phyloP scores from a whole-genome alignment of 2,888 invertebrate species.

The Listrodromus nycthemerus region DNA sequence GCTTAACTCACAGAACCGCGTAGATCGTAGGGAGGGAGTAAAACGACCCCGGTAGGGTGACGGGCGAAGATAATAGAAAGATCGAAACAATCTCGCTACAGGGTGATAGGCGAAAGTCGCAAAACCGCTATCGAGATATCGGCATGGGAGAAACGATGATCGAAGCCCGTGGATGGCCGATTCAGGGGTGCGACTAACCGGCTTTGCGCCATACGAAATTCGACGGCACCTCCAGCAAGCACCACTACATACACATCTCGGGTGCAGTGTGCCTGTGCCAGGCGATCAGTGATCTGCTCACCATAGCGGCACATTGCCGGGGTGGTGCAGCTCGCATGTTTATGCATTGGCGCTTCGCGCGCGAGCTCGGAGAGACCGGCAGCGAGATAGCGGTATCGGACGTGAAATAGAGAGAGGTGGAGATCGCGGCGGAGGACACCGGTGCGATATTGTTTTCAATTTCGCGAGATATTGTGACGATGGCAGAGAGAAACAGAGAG shows the following conservation, averaged over 20 bases:
- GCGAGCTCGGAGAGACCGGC: slow-evolving; percentile 40
- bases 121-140: neutral
- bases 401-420: slow-evolving; percentile 34
- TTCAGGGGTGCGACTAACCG: slow-evolving; percentile 6
- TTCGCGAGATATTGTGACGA: slow-evolving; percentile 75
- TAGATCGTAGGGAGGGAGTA: too few relatives aligned
- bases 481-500: slow-evolving; percentile 59
- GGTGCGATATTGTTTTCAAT: slow-evolving; percentile 76
- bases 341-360: slow-evolving; percentile 60
- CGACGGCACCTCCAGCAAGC: slow-evolving; percentile 4
- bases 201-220: slow-evolving; percentile 28
- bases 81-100: neutral
- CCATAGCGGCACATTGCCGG: slow-evolving; percentile 13
- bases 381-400: slow-evolving; percentile 20
- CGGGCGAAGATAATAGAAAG: too few relatives aligned
- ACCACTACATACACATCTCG: slow-evolving; percentile 1
- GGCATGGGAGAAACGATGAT: neutral
- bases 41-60: too few relatives aligned
- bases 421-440: slow-evolving; percentile 56
- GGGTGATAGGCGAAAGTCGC: slow-evolving; percentile 1
- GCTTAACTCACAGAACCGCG: too few relatives aligned
- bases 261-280: neutral
- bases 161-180: neutral
- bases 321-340: slow-evolving; percentile 48
- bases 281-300: slow-evolving; percentile 3